Evolutionary conservation across 2,797 vertebrate genomes (phyloP).

Genomic region (Tangara arthus): DNA sequence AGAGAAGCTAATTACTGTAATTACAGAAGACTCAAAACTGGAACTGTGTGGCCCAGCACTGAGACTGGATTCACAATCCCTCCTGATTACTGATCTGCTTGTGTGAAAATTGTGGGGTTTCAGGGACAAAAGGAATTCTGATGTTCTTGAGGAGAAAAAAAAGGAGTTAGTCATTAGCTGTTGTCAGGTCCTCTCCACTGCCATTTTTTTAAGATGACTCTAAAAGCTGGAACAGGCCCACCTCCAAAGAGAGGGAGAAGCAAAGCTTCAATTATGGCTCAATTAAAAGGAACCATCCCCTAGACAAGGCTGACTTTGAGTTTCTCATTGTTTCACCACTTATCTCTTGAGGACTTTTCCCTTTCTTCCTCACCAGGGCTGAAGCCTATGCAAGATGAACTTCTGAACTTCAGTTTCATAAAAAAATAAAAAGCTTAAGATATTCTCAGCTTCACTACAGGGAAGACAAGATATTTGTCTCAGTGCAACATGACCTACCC

Average conservation of each 20-base stretch:
- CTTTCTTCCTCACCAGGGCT: constrained; percentile 1
- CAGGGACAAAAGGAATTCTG: neutral
- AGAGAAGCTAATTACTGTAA: neutral
- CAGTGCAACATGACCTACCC: constrained; percentile 1
- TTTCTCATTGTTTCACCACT: constrained; percentile 1
- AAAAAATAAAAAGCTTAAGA: constrained; percentile 51
- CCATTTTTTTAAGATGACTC: neutral
- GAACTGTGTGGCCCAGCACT: neutral
- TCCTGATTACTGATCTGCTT: neutral
- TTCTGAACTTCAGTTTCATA: constrained; percentile 51
- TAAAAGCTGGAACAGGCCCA: neutral
- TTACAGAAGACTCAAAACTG: neutral
- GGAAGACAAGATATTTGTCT: constrained; percentile 28
- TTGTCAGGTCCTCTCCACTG: neutral
- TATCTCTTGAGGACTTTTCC: constrained; percentile 14
- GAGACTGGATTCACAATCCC: neutral
- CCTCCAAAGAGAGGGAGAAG: neutral
- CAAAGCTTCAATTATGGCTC: constrained; percentile 1
- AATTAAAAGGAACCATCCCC: constrained; percentile 14
- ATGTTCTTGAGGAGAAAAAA: neutral
- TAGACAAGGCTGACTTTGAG: neutral
- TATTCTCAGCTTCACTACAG: constrained; percentile 32
- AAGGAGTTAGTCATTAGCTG: neutral
- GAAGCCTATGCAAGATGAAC: constrained; percentile 32
- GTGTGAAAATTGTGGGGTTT: neutral